Evolutionary conservation across 2,797 vertebrate species (phyloP).

Genomic region (Xerus rutilus): DNA sequence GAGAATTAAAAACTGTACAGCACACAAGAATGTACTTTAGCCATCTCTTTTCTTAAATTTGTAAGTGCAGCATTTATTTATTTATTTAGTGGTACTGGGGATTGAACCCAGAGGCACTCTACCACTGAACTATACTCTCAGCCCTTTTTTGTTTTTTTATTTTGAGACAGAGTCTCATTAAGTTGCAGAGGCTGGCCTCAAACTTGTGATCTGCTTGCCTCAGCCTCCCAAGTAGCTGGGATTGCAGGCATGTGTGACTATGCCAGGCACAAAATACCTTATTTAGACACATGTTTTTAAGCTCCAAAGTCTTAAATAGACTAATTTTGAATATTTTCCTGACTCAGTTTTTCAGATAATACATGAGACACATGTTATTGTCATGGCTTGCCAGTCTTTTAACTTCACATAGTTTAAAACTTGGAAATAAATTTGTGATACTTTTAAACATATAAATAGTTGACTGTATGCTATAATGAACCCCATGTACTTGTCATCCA

Average conservation of each 20-base stretch:
- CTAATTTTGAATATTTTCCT: conserved; percentile 40
- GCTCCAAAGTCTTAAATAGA: background rate
- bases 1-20: conserved; percentile 64
- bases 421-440: background rate
- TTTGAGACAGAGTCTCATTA: too few species aligned
- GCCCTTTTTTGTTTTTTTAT: too few species aligned
- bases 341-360: background rate
- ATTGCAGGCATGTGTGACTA: too few species aligned
- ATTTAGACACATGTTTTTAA: conserved; percentile 38
- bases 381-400: conserved; percentile 9
- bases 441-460: conserved; percentile 23
- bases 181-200: too few species aligned
- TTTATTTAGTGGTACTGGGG: too few species aligned
- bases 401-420: conserved; percentile 42
- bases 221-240: too few species aligned
- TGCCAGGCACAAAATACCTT: too few species aligned
- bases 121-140: too few species aligned
- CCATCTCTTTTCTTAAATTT: conserved; percentile 34
- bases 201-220: too few species aligned
- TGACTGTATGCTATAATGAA: background rate
- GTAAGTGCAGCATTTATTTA: background rate
- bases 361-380: background rate
- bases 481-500: background rate
- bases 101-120: too few species aligned
- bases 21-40: background rate